A percentile compares a stretch with the other conserved stretches of the same genome.
These are phyloP conservation scores for Strigops habroptila DNA, from an alignment of 2,113 vertebrate species.

Conservation along the genomic window DNA sequence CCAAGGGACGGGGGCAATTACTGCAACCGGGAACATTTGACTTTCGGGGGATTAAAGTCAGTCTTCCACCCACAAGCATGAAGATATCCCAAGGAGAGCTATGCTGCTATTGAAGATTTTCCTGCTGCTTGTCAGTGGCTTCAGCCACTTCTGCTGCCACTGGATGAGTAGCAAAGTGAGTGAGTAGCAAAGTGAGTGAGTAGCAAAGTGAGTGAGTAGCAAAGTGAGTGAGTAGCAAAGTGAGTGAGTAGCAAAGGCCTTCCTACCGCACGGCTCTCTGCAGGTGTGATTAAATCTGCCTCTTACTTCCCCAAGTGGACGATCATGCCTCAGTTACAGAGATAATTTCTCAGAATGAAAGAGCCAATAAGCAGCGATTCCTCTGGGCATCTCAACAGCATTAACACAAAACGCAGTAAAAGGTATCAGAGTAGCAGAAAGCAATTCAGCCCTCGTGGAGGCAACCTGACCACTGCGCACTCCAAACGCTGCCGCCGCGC, in stretches of 20 bases:
- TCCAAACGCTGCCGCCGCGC: neutral
- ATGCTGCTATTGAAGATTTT: neutral
- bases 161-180: neutral
- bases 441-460: neutral
- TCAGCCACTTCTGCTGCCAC: neutral
- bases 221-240: neutral
- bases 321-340: neutral
- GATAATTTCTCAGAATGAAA: slow-evolving; percentile 11
- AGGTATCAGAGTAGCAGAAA: neutral
- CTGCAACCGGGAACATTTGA: neutral
- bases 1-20: neutral
- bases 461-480: neutral
- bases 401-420: slow-evolving; percentile 7
- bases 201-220: neutral
- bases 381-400: slow-evolving; percentile 23
- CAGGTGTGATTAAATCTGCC: neutral
- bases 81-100: neutral
- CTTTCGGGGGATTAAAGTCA: neutral
- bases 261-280: neutral
- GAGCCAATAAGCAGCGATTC: slow-evolving; percentile 9
- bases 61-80: neutral
- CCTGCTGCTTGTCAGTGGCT: neutral
- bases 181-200: neutral
- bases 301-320: neutral
- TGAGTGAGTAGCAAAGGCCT: neutral